Evolutionary conservation across 2,888 invertebrate species (phyloP).

Genomic region (Athrips mouffetella): DNA sequence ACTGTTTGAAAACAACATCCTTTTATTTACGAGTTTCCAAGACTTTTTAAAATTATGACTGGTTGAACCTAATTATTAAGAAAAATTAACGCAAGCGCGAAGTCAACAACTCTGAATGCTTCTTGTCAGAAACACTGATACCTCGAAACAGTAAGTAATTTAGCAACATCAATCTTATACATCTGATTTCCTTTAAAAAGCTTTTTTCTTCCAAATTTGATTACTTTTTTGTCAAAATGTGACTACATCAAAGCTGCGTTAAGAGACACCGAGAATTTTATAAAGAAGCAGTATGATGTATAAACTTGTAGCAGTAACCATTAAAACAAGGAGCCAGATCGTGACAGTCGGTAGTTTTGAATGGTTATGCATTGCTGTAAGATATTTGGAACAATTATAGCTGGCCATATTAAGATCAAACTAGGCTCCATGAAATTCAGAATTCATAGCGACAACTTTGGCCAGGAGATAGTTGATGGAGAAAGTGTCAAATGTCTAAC

Average conservation of each 20-base stretch:
- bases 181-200: background rate
- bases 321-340: constrained; percentile 30
- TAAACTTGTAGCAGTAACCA: constrained; percentile 34
- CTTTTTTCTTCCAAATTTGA: background rate
- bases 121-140: background rate
- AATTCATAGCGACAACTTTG: no score
- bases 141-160: background rate
- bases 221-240: background rate
- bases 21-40: no score
- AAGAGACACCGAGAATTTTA: constrained; percentile 2
- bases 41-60: no score
- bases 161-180: background rate
- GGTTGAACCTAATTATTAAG: no score
- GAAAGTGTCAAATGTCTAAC: no score
- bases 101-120: background rate
- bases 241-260: no score
- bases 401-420: background rate
- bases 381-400: constrained; percentile 36
- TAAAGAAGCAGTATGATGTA: constrained; percentile 17
- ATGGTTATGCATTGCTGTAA: background rate
- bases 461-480: no score
- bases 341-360: constrained; percentile 31
- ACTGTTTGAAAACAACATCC: no score
- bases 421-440: no score
- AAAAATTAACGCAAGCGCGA: background rate